Base-by-base conservation (phyloP, 1,140 invertebrate genomes). In the Vanessa tameamea region DNA sequence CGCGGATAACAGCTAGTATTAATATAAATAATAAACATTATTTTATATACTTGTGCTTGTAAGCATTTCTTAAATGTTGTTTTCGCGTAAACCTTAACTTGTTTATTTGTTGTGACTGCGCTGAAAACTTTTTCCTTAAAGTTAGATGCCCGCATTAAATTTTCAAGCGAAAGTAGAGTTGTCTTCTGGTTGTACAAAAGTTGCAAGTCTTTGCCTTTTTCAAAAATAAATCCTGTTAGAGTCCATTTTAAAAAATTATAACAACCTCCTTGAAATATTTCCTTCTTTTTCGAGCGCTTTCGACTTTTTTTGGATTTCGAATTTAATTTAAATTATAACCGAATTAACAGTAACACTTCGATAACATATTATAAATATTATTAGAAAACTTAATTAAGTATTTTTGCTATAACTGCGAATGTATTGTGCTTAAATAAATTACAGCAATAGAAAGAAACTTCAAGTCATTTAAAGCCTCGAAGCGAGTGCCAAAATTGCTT, bases 401-500 rank as follows among this genome's bases (percentile, higher is more conserved):
- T n/a, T 53, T 53, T 8, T 16, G 51, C 6, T 53, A 16, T n/a
- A 7, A 53, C n/a, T 5, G 1, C 6, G n/a, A 53, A 53, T 53
- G 51, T 53, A 53, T 53, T 15, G n/a, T 53, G n/a, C 23, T 59
- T 59, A 59, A 59, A 26, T 26, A 59, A 26, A 59, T 20, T 26
- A 59, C 20, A 59, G 55, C 55, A 26, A 12, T 59, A 65, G 47
- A 65, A 50, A 65, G 47, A 65, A 65, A 65, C 9, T 48, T 50
- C 12, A 65, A 50, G 12, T 65, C 26, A 71, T 59, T 69, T n/a
- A 69, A 14, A 48, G 20, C 37, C 26, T 20, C n/a, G 51, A 15
- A 53, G 61, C 66, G 53, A 59, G 69, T 71, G 69, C 59, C 69
- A 71, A 71, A 69, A 71, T 71, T 64, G 59, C 59, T 64, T 64